Percentiles rank a stretch among this genome's conserved stretches.
Conservation (phyloP, 2,113 vertebrate species). For the Syngnathoides biaculeatus region DNA sequence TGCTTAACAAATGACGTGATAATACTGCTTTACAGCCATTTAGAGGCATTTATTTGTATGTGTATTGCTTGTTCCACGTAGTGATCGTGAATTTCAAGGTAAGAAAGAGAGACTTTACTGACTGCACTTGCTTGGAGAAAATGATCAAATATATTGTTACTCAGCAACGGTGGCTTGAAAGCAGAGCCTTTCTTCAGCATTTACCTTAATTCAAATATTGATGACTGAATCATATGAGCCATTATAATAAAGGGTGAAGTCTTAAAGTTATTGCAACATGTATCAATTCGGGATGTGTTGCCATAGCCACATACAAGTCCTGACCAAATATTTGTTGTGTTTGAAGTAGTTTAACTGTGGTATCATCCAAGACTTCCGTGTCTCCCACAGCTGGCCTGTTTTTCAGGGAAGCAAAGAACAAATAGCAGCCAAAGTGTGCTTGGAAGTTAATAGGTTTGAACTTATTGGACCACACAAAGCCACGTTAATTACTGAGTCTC, state of each 20-base stretch:
- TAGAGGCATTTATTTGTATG: neutral
- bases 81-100: neutral
- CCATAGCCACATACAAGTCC: constrained; percentile 42
- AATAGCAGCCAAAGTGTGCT: constrained; percentile 2
- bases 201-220: neutral
- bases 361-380: constrained; percentile 7
- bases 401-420: constrained; percentile 21
- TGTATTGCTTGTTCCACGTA: neutral
- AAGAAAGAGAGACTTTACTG: neutral
- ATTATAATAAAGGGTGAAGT: neutral
- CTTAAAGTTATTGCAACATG: constrained; percentile 19
- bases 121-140: neutral
- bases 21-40: neutral
- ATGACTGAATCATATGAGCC: neutral
- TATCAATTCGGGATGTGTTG: constrained; percentile 49
- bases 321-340: constrained; percentile 63
- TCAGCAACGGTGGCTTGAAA: neutral
- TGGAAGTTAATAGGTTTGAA: neutral
- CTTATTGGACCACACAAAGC: neutral
- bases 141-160: neutral
- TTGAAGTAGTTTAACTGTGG: constrained; percentile 27
- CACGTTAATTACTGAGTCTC: neutral
- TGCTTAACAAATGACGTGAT: neutral
- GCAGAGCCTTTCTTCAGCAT: neutral
- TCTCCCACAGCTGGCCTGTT: constrained; percentile 30